These are phyloP conservation scores for Danio tinwini DNA, from an alignment of 2,797 vertebrate species.

Conservation along the genomic window DNA sequence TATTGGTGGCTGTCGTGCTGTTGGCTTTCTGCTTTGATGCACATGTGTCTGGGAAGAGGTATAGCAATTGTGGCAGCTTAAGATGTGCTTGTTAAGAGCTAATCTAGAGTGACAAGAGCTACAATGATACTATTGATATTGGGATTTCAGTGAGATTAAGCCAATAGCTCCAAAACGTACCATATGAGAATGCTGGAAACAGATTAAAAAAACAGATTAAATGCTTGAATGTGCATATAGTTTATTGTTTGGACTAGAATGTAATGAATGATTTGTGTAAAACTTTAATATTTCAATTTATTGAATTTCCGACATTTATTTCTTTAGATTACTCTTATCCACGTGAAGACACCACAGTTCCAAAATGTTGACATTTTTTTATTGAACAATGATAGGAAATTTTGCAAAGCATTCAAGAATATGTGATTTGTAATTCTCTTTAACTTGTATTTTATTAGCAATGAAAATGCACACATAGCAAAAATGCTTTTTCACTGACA, in stretches of 20 bases:
- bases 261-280: background rate
- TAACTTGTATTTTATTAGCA: too few species aligned
- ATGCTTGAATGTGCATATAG: background rate
- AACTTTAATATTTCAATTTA: background rate
- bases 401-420: too few species aligned
- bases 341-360: background rate
- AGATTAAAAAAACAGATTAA: background rate
- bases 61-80: constrained; percentile 2
- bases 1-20: constrained; percentile 30
- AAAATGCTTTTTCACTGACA: too few species aligned
- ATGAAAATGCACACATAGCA: too few species aligned
- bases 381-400: too few species aligned
- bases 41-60: constrained; percentile 37
- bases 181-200: background rate
- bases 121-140: constrained; percentile 18
- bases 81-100: constrained; percentile 40
- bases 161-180: background rate
- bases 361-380: too few species aligned
- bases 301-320: background rate
- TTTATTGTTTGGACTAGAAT: background rate
- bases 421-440: too few species aligned
- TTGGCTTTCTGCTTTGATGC: constrained; percentile 53
- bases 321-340: background rate
- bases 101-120: constrained; percentile 46
- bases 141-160: background rate